A percentile compares a stretch with the other conserved stretches of the same genome.
Conservation (phyloP, 2,888 invertebrate species). For the Dynastes tityus region DNA sequence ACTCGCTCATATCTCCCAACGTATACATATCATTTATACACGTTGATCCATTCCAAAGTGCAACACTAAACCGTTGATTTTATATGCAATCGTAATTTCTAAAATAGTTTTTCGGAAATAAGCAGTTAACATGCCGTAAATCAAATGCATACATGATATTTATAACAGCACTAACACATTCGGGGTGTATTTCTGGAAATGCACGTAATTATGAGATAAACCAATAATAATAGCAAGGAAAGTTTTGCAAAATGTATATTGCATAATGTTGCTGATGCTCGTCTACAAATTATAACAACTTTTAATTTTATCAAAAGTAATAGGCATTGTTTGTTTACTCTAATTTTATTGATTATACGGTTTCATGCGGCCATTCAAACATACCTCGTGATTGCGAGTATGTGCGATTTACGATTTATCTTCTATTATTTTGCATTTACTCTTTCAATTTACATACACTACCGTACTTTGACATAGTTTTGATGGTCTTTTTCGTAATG, state of each 20-base stretch:
- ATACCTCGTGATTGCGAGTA: no score
- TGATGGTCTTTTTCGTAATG: no score
- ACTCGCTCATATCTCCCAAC: no score
- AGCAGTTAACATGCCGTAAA: conserved; percentile 9
- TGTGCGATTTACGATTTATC: no score
- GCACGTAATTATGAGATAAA: conserved; percentile 17
- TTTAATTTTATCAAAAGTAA: no score
- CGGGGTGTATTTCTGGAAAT: conserved; percentile 8
- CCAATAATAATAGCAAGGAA: not conserved
- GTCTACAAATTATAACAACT: no score
- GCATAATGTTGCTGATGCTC: not conserved
- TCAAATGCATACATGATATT: conserved; percentile 12
- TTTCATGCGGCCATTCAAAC: no score
- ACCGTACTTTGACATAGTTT: no score
- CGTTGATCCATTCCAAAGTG: conserved; percentile 1
- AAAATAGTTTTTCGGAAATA: conserved; percentile 5
- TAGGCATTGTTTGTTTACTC: no score
- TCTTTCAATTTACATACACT: no score
- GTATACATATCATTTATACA: not conserved
- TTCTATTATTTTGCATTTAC: no score
- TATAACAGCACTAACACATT: not conserved
- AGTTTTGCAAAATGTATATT: not conserved
- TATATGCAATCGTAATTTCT: conserved; percentile 7
- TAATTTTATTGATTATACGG: no score
- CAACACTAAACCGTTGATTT: not conserved